Evolutionary conservation across 1,140 invertebrate species (phyloP).

Genomic region (Penaeus chinensis): DNA sequence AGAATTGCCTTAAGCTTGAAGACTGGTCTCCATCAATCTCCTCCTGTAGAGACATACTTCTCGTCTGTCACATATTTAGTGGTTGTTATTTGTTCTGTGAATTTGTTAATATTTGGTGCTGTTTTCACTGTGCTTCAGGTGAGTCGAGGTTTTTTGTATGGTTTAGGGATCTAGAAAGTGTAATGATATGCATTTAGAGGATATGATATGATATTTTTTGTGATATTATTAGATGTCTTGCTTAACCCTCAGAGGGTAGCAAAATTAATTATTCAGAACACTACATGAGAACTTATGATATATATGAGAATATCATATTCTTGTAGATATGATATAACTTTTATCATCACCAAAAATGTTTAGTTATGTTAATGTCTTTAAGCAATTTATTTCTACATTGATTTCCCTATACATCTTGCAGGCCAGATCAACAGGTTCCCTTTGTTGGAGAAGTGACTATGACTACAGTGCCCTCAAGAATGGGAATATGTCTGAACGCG

Average conservation of each 20-base stretch:
- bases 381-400: not conserved
- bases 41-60: slow-evolving; percentile 28
- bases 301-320: no score
- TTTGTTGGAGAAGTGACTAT: slow-evolving; percentile 48
- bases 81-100: slow-evolving; percentile 47
- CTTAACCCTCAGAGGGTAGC: no score
- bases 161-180: not conserved
- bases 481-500: slow-evolving; percentile 44
- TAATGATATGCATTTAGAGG: not conserved
- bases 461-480: slow-evolving; percentile 46
- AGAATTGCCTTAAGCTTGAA: slow-evolving; percentile 47
- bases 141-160: not conserved
- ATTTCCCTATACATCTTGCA: slow-evolving; percentile 22
- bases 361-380: not conserved
- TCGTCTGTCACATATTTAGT: slow-evolving; percentile 42
- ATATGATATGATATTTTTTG: not conserved
- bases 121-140: slow-evolving; percentile 55
- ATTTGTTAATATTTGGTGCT: slow-evolving; percentile 54
- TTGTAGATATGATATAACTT: no score
- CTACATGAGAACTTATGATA: no score
- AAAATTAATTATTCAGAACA: no score
- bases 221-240: no score
- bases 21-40: slow-evolving; percentile 16
- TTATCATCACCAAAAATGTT: not conserved
- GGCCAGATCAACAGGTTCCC: slow-evolving; percentile 49